Base-by-base conservation (phyloP, 2,888 invertebrate species). In the Erebia epiphron region DNA sequence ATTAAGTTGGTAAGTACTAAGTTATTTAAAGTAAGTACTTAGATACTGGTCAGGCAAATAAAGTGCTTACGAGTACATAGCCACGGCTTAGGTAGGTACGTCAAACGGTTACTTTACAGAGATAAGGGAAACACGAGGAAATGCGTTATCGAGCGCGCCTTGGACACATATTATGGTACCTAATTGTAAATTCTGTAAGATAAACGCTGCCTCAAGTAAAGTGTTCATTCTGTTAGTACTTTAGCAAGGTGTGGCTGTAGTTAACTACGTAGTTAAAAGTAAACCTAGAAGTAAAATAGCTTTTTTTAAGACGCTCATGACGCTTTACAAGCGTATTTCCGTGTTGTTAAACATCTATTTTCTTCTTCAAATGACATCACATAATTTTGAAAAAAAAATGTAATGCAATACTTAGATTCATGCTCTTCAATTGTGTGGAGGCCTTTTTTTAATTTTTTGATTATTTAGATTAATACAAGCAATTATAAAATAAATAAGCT, bases 71-170 rank as follows among this genome's bases (percentile, higher is more conserved):
- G n/a, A 35, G 35, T 64, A 64, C 52, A 64, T 52, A 64, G 35
- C n/a, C n/a, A 35, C 10, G 35, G 10, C n/a, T 57, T 57, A 35
- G 35, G 35, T 35, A 35, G 35, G 35, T 35, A 43, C 65, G 62
- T 58, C 58, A 63, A 50, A 57, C 43, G 57, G 60, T 49, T 67
- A 57, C 62, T 68, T 65, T 46, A 46, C 49, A 56, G 35, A 65
- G 72, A 73, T 70, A 73, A 73, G 66, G 7, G 18, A 21, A 66
- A 73, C 68, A 57, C 49, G 43, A 18, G 35, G 9, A 56, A 49
- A 54, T 35, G 60, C 61, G 63, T 61, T 60, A 65, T 49, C 52
- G 64, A 56, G 26, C 62, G 21, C 49, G 21, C 26, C 41, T 50
- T 49, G 46, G 58, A 35, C 60, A 67, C 58, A n/a, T 11, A 14